These are phyloP conservation scores for Popillia japonica DNA, from an alignment of 1,140 invertebrate genomes.

Conservation along the genomic window DNA sequence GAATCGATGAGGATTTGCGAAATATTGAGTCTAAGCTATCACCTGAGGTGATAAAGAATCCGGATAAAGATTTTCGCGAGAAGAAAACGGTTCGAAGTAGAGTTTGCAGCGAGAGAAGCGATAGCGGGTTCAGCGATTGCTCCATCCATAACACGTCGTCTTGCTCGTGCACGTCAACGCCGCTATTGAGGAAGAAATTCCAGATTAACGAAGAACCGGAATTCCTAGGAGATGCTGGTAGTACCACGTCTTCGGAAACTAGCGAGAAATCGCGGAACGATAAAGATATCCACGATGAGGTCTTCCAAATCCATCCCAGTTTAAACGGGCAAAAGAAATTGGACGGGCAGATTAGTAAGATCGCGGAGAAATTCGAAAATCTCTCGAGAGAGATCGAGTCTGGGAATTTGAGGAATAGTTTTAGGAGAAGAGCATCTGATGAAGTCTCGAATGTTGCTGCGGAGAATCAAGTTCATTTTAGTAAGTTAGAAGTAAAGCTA, in stretches of 20 bases:
- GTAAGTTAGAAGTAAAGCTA: conserved; percentile 18
- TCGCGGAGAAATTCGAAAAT: conserved; percentile 34
- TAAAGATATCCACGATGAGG: not conserved
- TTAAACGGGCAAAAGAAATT: not conserved
- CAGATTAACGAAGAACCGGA: conserved; percentile 60
- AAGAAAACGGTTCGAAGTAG: not conserved
- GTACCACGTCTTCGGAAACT: not conserved
- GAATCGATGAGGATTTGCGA: not conserved
- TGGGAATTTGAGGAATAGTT: not conserved
- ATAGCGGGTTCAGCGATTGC: conserved; percentile 70
- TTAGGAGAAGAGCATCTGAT: not conserved
- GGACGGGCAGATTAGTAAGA: conserved; percentile 12
- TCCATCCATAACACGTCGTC: conserved; percentile 54
- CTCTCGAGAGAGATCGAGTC: not conserved
- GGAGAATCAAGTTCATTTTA: not conserved
- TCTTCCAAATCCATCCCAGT: not conserved
- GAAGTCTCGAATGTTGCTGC: not conserved
- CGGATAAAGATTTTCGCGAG: not conserved
- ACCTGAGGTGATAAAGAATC: not conserved
- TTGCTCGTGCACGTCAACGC: conserved; percentile 50
- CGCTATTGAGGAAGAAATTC: conserved; percentile 57
- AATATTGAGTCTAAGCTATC: not conserved
- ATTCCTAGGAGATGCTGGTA: not conserved
- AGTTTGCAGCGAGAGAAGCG: conserved; percentile 63
- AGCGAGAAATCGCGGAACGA: not conserved